These are phyloP conservation scores for Dryas iulia DNA, from an alignment of 1,140 invertebrate genomes.

Conservation along the genomic window DNA sequence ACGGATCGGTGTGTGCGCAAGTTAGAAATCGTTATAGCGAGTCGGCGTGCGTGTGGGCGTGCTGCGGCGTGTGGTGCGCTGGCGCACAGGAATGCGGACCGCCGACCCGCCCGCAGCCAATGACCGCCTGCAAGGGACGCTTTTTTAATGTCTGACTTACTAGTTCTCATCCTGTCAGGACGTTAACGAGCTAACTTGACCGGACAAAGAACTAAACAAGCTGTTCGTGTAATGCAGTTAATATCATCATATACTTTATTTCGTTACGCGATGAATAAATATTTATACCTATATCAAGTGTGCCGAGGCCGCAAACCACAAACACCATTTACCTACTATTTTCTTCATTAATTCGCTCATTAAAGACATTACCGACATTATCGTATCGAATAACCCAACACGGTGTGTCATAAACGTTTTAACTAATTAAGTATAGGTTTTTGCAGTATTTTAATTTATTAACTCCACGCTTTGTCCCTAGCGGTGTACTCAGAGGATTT, in stretches of 20 bases:
- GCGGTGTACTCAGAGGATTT: too few species aligned
- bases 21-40: constrained; percentile 28
- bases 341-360: neutral
- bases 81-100: constrained; percentile 75
- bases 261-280: neutral
- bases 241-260: neutral
- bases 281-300: neutral
- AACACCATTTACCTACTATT: neutral
- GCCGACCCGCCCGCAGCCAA: constrained; percentile 73
- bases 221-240: neutral
- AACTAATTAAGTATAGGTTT: neutral
- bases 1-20: constrained; percentile 17
- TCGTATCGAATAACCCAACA: neutral
- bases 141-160: constrained; percentile 67
- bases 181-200: constrained; percentile 46
- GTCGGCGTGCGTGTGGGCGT: constrained; percentile 67
- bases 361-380: neutral
- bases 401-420: neutral
- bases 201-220: constrained; percentile 39
- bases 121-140: constrained; percentile 67
- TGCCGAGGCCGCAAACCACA: neutral
- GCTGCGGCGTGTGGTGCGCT: constrained; percentile 60
- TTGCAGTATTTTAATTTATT: too few species aligned
- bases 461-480: too few species aligned
- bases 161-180: constrained; percentile 60